Conservation (phyloP, 2,113 vertebrate genomes). For the Trinectes maculatus region DNA sequence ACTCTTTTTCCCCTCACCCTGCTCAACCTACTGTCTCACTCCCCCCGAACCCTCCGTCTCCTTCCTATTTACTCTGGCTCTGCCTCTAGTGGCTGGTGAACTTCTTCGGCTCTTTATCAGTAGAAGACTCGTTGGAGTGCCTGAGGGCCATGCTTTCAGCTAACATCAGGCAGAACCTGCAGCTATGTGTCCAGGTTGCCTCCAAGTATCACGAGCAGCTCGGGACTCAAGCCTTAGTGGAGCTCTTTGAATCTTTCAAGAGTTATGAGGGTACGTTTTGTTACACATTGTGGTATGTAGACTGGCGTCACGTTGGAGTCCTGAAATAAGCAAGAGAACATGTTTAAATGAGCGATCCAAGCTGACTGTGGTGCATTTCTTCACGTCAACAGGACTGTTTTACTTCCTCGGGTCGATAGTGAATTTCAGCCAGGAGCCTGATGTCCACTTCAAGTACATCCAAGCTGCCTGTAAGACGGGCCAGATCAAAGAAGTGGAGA, state of each 20-base stretch:
- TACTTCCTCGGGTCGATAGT: constrained; percentile 95
- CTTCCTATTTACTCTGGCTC: background rate
- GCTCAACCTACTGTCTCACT: background rate
- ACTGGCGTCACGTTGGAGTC: background rate
- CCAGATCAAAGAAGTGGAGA: constrained; percentile 96
- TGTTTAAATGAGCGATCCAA: background rate
- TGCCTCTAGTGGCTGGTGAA: constrained; percentile 89
- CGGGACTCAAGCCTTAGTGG: constrained; percentile 88
- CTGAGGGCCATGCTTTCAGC: constrained; percentile 90
- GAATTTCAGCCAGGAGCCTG: constrained; percentile 95
- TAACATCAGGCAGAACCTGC: constrained; percentile 92
- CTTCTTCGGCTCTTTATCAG: constrained; percentile 91
- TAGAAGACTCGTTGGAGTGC: constrained; percentile 93
- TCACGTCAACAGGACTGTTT: constrained; percentile 91
- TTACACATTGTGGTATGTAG: background rate
- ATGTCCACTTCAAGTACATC: constrained; percentile 95
- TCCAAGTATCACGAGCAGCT: constrained; percentile 94
- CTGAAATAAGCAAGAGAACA: background rate
- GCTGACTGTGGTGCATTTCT: constrained; percentile 37
- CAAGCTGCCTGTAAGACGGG: constrained; percentile 94
- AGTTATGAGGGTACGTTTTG: constrained; percentile 90
- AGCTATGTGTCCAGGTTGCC: constrained; percentile 91
- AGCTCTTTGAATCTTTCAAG: constrained; percentile 95
- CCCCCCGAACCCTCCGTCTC: background rate
- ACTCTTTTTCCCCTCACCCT: background rate